Evolutionary conservation across 2,888 invertebrate genomes (phyloP).

Genomic region (Kryphioiulus occultus): DNA sequence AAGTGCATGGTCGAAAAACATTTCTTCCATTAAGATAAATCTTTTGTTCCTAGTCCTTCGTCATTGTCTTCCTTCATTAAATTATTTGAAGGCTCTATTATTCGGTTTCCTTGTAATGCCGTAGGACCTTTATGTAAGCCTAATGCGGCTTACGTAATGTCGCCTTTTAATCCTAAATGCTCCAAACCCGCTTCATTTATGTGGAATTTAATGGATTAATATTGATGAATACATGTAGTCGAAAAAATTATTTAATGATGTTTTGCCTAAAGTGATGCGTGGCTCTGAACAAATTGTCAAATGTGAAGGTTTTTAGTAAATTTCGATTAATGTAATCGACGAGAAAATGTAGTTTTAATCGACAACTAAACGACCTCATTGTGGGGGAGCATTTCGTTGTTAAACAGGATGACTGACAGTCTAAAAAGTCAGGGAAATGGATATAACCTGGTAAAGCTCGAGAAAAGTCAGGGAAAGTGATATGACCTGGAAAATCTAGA

Average conservation of each 20-base stretch:
- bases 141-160: slow-evolving; percentile 14
- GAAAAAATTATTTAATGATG: background rate
- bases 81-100: background rate
- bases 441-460: too few species aligned
- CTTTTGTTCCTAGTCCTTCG: background rate
- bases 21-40: background rate
- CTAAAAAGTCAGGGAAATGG: too few species aligned
- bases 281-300: background rate
- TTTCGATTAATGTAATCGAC: background rate
- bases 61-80: background rate
- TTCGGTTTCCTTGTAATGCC: slow-evolving; percentile 14
- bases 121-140: background rate
- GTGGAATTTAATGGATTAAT: background rate
- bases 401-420: too few species aligned
- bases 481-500: too few species aligned
- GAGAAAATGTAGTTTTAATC: background rate
- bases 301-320: background rate
- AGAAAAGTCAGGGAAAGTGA: too few species aligned
- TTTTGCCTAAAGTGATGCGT: background rate
- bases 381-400: too few species aligned
- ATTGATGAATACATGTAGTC: background rate
- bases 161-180: background rate
- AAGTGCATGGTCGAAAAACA: background rate
- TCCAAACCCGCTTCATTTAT: background rate
- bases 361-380: background rate